Evolutionary conservation across 2,797 vertebrate species (phyloP).

Genomic region (Myotis daubentonii): DNA sequence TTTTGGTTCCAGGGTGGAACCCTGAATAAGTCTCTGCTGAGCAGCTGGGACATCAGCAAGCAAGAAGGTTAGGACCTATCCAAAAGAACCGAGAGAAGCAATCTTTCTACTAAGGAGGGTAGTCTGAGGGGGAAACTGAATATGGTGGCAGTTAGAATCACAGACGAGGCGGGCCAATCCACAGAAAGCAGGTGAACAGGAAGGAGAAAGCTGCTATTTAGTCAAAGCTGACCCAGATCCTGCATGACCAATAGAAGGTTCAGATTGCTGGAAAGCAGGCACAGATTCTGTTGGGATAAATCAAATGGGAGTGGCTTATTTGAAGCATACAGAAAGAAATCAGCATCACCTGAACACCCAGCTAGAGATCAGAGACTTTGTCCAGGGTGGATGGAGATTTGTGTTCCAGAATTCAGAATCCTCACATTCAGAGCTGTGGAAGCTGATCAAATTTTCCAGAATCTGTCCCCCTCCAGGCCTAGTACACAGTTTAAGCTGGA

Average conservation of each 20-base stretch:
- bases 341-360: background rate
- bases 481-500: background rate
- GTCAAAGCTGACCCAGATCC: background rate
- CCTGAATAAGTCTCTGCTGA: background rate
- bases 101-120: background rate
- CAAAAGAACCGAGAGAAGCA: background rate
- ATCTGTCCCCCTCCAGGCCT: background rate
- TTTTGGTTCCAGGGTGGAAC: background rate
- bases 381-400: background rate
- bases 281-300: background rate
- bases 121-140: background rate
- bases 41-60: background rate
- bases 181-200: background rate
- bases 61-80: background rate
- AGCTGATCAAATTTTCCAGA: background rate
- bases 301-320: background rate
- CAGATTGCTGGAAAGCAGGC: background rate
- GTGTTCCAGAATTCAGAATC: background rate
- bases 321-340: background rate
- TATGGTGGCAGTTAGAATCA: background rate
- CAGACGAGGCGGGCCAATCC: background rate
- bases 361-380: background rate
- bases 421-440: background rate
- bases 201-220: background rate
- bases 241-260: background rate